Conservation (phyloP, 2,888 invertebrate genomes). For the Odontocolon sp. region DNA sequence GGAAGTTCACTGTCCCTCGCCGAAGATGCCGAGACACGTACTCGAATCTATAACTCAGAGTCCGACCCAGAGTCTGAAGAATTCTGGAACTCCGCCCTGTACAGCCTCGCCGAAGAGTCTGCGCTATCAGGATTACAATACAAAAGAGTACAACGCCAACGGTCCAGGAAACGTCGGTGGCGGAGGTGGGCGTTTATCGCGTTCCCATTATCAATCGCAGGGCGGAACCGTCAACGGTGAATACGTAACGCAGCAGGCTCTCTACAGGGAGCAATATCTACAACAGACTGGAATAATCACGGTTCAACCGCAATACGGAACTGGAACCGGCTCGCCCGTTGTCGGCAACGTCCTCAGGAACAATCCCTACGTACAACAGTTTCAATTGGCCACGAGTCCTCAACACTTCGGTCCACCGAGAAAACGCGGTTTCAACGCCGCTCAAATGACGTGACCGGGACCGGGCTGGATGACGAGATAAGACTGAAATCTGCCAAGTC, state of each 20-base stretch:
- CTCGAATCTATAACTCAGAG: constrained; percentile 78
- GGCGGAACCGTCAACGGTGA: constrained; percentile 72
- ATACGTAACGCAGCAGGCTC: constrained; percentile 71
- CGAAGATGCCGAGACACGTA: constrained; percentile 77
- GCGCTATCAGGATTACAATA: constrained; percentile 70
- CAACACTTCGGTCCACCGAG: constrained; percentile 71
- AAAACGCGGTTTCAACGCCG: constrained; percentile 74
- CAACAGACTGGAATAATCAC: constrained; percentile 75
- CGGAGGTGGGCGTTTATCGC: constrained; percentile 1
- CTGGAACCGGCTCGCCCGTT: constrained; percentile 66
- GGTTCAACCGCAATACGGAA: constrained; percentile 70
- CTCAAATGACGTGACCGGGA: constrained; percentile 77
- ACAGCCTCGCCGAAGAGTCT: constrained; percentile 67
- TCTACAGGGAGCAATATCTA: constrained; percentile 75
- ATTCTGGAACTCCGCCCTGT: constrained; percentile 67
- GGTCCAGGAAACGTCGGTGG: constrained; percentile 57
- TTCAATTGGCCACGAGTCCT: constrained; percentile 71
- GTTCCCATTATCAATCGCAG: constrained; percentile 49
- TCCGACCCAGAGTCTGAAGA: constrained; percentile 76
- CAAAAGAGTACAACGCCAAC: constrained; percentile 67
- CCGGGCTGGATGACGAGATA: constrained; percentile 73
- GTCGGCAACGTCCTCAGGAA: constrained; percentile 69
- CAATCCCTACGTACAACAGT: constrained; percentile 77
- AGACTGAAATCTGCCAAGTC: constrained; percentile 71
- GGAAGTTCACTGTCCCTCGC: constrained; percentile 72